Evolutionary conservation across 2,888 invertebrate genomes (phyloP).

Genomic region (Cantharis rufa): DNA sequence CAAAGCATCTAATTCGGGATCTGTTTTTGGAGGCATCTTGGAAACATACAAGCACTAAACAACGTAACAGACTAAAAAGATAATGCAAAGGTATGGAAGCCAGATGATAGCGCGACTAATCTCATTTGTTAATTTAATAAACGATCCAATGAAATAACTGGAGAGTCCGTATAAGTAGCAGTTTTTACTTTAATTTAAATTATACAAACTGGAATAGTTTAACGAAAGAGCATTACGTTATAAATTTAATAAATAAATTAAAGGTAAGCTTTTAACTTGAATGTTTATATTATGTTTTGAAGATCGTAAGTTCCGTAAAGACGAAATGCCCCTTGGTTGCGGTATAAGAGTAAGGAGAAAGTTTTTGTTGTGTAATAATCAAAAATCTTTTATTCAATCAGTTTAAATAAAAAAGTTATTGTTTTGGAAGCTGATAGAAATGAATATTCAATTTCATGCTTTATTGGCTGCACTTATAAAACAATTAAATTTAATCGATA

Average conservation of each 20-base stretch:
- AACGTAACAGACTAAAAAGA: background rate
- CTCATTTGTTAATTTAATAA: constrained; percentile 31
- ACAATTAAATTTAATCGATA: background rate
- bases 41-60: background rate
- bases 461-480: background rate
- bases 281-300: too few species aligned
- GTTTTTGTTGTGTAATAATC: background rate
- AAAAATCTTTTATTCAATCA: background rate
- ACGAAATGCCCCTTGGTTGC: background rate
- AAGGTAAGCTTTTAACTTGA: too few species aligned
- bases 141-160: background rate
- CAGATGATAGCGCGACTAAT: constrained; percentile 8
- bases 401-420: background rate
- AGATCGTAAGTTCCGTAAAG: background rate
- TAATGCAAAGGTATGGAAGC: background rate
- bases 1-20: constrained; percentile 77
- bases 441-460: background rate
- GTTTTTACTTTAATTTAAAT: background rate
- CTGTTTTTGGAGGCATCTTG: constrained; percentile 79
- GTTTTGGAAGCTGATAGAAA: background rate
- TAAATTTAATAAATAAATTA: too few species aligned
- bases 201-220: background rate
- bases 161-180: background rate
- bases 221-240: background rate
- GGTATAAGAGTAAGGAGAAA: background rate